Percentiles rank a stretch among this genome's conserved stretches.
phyloP scores from a whole-genome alignment of 2,888 invertebrate genomes.

The Sarcophaga rosellei region DNA sequence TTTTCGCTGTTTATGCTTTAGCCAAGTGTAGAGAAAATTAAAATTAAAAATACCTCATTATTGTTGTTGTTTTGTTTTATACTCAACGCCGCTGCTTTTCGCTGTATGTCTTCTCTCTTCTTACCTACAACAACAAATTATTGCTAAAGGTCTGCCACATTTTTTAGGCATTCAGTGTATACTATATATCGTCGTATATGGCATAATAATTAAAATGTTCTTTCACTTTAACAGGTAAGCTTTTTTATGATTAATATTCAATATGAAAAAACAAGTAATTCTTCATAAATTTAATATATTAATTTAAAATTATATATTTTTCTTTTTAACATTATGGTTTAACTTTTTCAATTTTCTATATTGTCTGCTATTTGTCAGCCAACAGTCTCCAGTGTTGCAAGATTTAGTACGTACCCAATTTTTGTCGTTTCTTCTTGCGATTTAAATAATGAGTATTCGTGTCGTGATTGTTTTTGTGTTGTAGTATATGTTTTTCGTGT shows the following conservation, averaged over 20 bases:
- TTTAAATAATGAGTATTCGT: constrained; percentile 33
- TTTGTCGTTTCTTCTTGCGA: constrained; percentile 21
- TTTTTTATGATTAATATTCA: constrained; percentile 18
- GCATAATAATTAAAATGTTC: not conserved
- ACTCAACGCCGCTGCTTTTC: constrained; percentile 44
- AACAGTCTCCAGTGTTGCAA: constrained; percentile 49
- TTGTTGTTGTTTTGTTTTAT: constrained; percentile 49
- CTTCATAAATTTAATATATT: constrained; percentile 4
- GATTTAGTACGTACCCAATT: constrained; percentile 27
- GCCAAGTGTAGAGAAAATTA: constrained; percentile 66
- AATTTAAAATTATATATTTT: not conserved
- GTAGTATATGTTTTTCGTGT: not conserved
- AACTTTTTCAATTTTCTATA: constrained; percentile 7
- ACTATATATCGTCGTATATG: not conserved
- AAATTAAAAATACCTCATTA: constrained; percentile 16
- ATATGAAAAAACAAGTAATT: not conserved
- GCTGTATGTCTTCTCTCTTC: constrained; percentile 1
- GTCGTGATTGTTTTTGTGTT: constrained; percentile 6
- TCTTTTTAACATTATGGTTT: not conserved
- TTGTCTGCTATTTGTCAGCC: not conserved
- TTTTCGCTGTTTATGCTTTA: constrained; percentile 47
- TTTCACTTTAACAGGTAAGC: constrained; percentile 36
- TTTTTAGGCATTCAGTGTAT: not conserved
- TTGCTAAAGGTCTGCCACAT: constrained; percentile 19
- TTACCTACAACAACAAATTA: constrained; percentile 15